A percentile compares a stretch with the other conserved stretches of the same genome.
phyloP scores from a whole-genome alignment of 1,140 invertebrate genomes.

The Leptoteleia sp. region DNA sequence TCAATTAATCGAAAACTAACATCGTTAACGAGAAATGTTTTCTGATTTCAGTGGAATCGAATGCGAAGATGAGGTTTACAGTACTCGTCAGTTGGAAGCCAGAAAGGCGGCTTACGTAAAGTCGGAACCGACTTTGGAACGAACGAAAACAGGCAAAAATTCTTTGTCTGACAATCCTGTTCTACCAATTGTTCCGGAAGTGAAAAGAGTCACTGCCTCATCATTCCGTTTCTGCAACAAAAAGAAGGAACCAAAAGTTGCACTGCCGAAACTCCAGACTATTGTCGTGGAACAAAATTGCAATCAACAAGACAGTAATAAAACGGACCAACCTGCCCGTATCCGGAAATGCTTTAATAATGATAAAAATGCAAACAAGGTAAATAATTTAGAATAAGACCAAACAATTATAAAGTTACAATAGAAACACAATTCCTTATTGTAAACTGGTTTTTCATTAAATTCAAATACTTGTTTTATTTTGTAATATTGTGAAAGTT shows the following conservation, averaged over 20 bases:
- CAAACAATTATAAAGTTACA: no score
- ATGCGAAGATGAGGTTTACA: no score
- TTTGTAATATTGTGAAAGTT: no score
- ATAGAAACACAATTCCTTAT: no score
- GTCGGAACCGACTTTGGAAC: constrained; percentile 20
- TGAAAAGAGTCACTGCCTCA: constrained; percentile 54
- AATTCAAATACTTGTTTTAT: no score
- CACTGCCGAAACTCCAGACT: constrained; percentile 48
- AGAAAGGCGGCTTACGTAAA: no score
- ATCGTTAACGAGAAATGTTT: no score
- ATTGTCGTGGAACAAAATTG: constrained; percentile 25
- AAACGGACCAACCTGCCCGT: constrained; percentile 5
- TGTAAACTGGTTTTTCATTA: no score
- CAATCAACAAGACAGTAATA: constrained; percentile 15
- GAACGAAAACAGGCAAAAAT: constrained; percentile 22
- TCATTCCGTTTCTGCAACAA: constrained; percentile 49
- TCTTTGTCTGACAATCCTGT: constrained; percentile 23
- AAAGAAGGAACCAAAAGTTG: constrained; percentile 45
- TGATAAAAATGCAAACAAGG: constrained; percentile 24
- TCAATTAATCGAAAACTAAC: no score
- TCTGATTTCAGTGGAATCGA: no score
- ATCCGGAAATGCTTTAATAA: constrained; percentile 29
- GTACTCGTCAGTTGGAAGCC: no score
- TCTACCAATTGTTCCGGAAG: constrained; percentile 31
- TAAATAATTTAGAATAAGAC: constrained; percentile 12